phyloP scores from a whole-genome alignment of 2,797 vertebrate species.

The Peromyscus melanophrys region DNA sequence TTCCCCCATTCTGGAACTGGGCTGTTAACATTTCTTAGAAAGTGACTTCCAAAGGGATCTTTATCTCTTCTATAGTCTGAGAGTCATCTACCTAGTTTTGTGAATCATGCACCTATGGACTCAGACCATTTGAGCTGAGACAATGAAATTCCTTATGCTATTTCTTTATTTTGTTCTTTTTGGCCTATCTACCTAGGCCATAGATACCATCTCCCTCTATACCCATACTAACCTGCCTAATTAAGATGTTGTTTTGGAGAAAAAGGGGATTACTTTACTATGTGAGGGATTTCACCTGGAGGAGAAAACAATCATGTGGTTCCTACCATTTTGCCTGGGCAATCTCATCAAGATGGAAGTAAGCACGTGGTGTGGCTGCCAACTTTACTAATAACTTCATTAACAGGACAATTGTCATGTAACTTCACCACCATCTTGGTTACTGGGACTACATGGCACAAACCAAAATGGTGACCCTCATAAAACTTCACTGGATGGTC shows the following conservation, averaged over 20 bases:
- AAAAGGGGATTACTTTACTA: neutral
- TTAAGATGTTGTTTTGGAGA: neutral
- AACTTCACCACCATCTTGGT: too few species aligned
- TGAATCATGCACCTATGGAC: neutral
- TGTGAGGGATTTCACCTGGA: neutral
- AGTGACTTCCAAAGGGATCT: neutral
- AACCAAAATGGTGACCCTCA: neutral
- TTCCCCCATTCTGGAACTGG: neutral
- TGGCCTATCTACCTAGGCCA: neutral
- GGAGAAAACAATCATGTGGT: neutral
- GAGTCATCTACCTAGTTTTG: neutral
- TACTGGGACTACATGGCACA: too few species aligned
- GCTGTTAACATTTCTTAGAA: neutral
- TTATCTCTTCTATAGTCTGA: neutral
- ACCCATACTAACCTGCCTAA: neutral
- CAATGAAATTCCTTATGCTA: neutral
- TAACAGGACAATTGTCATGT: too few species aligned
- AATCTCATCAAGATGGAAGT: too few species aligned
- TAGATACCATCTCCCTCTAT: neutral
- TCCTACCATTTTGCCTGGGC: neutral
- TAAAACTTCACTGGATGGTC: neutral
- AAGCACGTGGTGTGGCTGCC: too few species aligned
- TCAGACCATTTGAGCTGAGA: neutral
- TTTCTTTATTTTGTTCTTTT: neutral
- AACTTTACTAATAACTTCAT: too few species aligned